phyloP scores from a whole-genome alignment of 2,113 vertebrate genomes.

The Aegithalos caudatus region DNA sequence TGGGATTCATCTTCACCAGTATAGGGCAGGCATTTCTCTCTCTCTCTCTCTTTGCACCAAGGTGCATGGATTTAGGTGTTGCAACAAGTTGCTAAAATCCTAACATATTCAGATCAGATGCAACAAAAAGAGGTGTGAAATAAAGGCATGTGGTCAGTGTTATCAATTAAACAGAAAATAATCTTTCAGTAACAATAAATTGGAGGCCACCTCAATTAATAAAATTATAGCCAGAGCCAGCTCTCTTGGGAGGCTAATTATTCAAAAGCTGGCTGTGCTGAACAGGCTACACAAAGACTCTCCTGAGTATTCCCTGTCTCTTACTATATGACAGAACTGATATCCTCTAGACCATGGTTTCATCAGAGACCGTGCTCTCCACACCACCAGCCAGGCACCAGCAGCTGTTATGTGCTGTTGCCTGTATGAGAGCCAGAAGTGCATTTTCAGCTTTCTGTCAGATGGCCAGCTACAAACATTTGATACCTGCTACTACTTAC shows the following conservation, averaged over 20 bases:
- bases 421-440: background rate
- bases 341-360: background rate
- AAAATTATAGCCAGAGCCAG: background rate
- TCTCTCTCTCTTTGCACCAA: too few relatives aligned
- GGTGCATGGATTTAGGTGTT: background rate
- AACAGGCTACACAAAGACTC: background rate
- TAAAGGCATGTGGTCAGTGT: background rate
- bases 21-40: background rate
- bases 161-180: background rate
- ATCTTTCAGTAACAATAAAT: background rate
- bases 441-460: background rate
- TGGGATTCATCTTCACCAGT: background rate
- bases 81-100: background rate
- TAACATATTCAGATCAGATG: background rate
- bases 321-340: background rate
- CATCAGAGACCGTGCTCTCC: background rate
- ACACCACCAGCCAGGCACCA: background rate
- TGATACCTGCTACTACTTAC: background rate
- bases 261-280: background rate
- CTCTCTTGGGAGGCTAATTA: slow-evolving; percentile 18
- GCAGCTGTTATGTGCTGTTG: background rate
- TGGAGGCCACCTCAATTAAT: background rate
- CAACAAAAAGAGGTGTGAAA: background rate
- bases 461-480: background rate
- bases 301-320: background rate